phyloP scores from a whole-genome alignment of 2,888 invertebrate genomes.

The Drosophila peninsularis region DNA sequence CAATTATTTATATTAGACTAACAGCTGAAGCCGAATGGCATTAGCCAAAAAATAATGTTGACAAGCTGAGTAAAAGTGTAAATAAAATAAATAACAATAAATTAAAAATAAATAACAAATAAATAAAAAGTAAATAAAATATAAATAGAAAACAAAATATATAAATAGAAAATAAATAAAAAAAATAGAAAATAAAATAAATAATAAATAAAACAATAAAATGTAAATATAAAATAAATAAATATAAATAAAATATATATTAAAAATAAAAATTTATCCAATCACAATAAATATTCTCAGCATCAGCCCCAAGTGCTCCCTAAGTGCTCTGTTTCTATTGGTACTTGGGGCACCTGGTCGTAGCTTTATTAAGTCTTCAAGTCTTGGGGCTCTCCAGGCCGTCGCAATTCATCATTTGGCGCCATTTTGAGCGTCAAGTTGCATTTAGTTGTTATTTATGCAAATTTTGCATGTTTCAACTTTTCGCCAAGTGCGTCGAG shows the following conservation, averaged over 20 bases:
- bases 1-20: background rate
- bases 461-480: slow-evolving; percentile 82
- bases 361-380: slow-evolving; percentile 14
- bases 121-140: background rate
- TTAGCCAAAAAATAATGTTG: background rate
- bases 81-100: no score
- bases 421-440: slow-evolving; percentile 79
- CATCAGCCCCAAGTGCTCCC: no score
- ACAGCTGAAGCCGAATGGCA: background rate
- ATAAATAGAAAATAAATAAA: no score
- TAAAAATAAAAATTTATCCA: background rate
- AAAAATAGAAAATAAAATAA: no score
- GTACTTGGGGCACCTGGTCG: background rate
- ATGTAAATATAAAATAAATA: background rate
- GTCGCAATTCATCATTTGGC: slow-evolving; percentile 67
- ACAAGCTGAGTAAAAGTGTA: no score
- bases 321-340: background rate
- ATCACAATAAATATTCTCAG: background rate
- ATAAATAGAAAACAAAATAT: no score
- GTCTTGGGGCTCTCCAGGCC: background rate
- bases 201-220: no score
- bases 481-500: slow-evolving; percentile 77
- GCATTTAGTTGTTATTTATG: slow-evolving; percentile 83
- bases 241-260: background rate
- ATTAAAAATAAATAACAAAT: background rate